phyloP scores from a whole-genome alignment of 2,113 vertebrate genomes.

The Vulpes vulpes region DNA sequence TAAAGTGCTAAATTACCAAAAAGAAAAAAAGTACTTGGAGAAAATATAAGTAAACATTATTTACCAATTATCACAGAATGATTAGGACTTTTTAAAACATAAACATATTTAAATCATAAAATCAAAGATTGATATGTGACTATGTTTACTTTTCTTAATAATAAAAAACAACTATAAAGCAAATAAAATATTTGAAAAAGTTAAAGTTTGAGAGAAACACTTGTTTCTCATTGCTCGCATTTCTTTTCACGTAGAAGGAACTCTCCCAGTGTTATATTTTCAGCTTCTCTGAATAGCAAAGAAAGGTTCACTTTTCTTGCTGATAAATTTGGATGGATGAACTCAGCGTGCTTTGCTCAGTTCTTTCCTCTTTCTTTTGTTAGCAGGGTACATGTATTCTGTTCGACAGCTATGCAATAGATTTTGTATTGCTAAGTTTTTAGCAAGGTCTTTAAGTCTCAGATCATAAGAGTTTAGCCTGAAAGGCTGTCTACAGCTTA shows the following conservation, averaged over 20 bases:
- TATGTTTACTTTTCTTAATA: background rate
- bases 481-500: background rate
- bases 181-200: background rate
- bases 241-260: background rate
- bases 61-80: background rate
- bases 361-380: background rate
- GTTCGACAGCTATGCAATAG: background rate
- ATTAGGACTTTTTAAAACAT: background rate
- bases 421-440: constrained; percentile 16
- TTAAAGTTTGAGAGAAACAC: background rate
- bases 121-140: background rate
- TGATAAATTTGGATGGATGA: background rate
- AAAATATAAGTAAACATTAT: background rate
- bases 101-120: background rate
- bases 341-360: background rate
- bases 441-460: background rate
- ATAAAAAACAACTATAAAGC: background rate
- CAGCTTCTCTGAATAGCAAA: background rate
- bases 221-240: background rate
- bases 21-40: background rate
- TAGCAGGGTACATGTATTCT: background rate
- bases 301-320: background rate
- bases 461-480: constrained; percentile 7
- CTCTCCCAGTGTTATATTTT: background rate
- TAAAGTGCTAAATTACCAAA: background rate